Percentiles rank a stretch among this genome's conserved stretches.
Conservation (phyloP, 2,797 vertebrate species). For the Chrosomus eos region DNA sequence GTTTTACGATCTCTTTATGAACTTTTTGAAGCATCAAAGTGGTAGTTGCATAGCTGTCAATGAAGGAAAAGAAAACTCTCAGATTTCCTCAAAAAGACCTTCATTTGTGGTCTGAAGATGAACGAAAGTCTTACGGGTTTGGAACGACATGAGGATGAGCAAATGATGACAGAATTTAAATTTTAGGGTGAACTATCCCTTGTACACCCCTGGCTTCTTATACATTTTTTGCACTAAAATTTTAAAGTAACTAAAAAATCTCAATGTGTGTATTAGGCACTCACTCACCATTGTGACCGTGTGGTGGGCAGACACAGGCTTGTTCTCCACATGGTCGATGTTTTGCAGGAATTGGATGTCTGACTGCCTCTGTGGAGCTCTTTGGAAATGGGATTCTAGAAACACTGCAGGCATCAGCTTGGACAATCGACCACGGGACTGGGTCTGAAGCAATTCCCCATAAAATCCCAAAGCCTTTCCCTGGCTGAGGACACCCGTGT, state of each 20-base stretch:
- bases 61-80: too few relatives aligned
- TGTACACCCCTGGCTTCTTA: not conserved
- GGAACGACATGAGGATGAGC: too few relatives aligned
- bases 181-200: too few relatives aligned
- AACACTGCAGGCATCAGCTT: constrained; percentile 52
- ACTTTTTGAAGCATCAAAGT: too few relatives aligned
- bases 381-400: constrained; percentile 59
- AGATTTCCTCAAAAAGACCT: too few relatives aligned
- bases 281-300: constrained; percentile 78
- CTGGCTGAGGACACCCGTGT: not conserved
- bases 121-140: too few relatives aligned
- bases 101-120: too few relatives aligned
- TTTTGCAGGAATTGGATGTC: constrained; percentile 63
- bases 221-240: not conserved
- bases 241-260: not conserved
- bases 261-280: constrained; percentile 47
- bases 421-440: constrained; percentile 35
- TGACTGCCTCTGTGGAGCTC: constrained; percentile 44
- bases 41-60: too few relatives aligned
- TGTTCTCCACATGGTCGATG: constrained; percentile 63
- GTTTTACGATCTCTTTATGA: too few relatives aligned
- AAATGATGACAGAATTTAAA: too few relatives aligned
- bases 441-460: constrained; percentile 20
- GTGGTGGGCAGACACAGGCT: constrained; percentile 64
- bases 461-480: constrained; percentile 20